Percentiles rank a stretch among this genome's conserved stretches.
phyloP scores from a whole-genome alignment of 2,797 vertebrate species.

The Dendrocincla tyrannina region DNA sequence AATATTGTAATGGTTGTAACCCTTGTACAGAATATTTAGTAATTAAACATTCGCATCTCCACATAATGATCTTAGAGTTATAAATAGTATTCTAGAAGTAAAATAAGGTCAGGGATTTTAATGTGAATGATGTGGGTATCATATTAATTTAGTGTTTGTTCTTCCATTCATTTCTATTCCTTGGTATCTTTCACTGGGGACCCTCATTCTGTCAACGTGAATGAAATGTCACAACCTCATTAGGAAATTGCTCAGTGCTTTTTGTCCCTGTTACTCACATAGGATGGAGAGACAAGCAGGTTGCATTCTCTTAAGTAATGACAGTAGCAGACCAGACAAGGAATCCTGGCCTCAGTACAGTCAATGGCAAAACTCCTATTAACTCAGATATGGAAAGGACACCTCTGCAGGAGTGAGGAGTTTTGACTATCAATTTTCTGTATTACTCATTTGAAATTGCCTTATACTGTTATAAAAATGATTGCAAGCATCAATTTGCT shows the following conservation, averaged over 20 bases:
- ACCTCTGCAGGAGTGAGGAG: not conserved
- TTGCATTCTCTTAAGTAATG: not conserved
- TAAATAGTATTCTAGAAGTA: not conserved
- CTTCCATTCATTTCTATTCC: not conserved
- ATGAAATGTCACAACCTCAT: not conserved
- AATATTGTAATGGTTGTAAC: not conserved
- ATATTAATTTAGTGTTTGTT: not conserved
- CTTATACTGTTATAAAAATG: not conserved
- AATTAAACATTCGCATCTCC: not conserved
- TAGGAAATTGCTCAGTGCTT: not conserved
- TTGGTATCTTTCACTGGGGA: not conserved
- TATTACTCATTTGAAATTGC: not conserved
- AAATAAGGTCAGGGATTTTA: not conserved
- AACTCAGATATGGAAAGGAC: not conserved
- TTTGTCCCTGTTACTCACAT: not conserved
- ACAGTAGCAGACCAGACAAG: not conserved
- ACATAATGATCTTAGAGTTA: not conserved
- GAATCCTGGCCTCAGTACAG: not conserved
- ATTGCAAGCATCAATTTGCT: not conserved
- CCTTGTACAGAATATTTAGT: not conserved
- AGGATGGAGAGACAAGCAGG: not conserved
- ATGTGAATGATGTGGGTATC: not conserved
- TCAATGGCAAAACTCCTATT: not conserved
- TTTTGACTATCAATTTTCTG: not conserved
- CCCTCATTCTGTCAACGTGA: not conserved